A percentile compares a stretch with the other conserved stretches of the same genome.
Evolutionary conservation across 1,140 invertebrate genomes (phyloP).

Genomic region (Trissolcus basalis): DNA sequence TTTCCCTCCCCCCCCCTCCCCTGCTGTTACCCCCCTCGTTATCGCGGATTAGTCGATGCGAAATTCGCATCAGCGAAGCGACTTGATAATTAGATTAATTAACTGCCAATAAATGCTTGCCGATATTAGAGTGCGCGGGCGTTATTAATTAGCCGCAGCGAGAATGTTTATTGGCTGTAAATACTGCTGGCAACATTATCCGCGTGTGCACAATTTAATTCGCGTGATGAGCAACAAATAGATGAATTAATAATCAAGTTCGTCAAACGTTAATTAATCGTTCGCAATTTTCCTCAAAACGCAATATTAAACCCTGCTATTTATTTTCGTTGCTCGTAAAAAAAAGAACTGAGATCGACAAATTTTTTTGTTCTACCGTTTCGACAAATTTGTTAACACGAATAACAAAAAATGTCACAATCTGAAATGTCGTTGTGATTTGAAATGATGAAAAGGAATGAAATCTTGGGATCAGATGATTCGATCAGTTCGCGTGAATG

Average conservation of each 20-base stretch:
- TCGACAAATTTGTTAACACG: no score
- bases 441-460: no score
- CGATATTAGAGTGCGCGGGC: conserved; percentile 42
- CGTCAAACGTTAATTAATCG: conserved; percentile 52
- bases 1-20: no score
- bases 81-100: conserved; percentile 53
- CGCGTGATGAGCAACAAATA: conserved; percentile 44
- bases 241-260: conserved; percentile 48
- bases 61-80: conserved; percentile 20
- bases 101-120: conserved; percentile 49
- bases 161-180: conserved; percentile 55
- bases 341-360: no score
- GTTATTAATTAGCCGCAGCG: conserved; percentile 50
- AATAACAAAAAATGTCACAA: no score
- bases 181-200: conserved; percentile 53
- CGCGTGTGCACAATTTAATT: conserved; percentile 49
- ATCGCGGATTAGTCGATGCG: neutral
- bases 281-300: conserved; percentile 14
- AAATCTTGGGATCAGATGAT: conserved; percentile 17
- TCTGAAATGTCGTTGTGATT: no score
- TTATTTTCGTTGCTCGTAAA: conserved; percentile 18
- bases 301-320: neutral
- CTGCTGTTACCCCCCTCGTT: neutral
- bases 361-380: no score
- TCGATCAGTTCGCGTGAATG: conserved; percentile 41